Evolutionary conservation across 2,888 invertebrate species (phyloP).

Genomic region (Altica lythri): DNA sequence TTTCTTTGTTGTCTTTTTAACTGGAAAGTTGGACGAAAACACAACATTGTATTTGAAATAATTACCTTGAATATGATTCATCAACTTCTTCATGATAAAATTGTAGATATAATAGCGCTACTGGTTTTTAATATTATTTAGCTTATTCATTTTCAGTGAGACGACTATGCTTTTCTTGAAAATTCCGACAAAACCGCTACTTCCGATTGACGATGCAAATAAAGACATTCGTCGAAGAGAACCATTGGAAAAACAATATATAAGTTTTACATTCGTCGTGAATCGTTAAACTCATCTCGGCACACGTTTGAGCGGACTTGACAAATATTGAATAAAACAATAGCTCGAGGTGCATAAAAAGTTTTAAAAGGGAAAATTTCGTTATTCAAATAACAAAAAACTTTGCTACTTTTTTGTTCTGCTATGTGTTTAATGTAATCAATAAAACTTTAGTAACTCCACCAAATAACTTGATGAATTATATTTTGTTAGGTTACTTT

Average conservation of each 20-base stretch:
- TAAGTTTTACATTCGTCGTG: slow-evolving; percentile 16
- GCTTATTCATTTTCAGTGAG: too few relatives aligned
- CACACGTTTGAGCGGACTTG: slow-evolving; percentile 18
- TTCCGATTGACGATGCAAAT: slow-evolving; percentile 6
- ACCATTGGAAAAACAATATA: slow-evolving; percentile 11
- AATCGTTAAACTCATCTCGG: slow-evolving; percentile 26
- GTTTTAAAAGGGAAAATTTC: slow-evolving; percentile 31
- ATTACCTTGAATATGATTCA: too few relatives aligned
- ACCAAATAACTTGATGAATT: neutral
- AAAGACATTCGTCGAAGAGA: slow-evolving; percentile 9
- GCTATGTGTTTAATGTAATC: slow-evolving; percentile 37
- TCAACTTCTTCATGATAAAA: too few relatives aligned
- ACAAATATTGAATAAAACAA: slow-evolving; percentile 37
- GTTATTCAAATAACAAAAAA: slow-evolving; percentile 34
- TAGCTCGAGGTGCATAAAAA: slow-evolving; percentile 28
- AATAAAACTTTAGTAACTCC: slow-evolving; percentile 22
- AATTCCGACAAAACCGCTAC: too few relatives aligned
- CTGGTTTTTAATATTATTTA: too few relatives aligned
- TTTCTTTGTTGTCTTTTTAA: too few relatives aligned
- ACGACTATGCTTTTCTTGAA: too few relatives aligned
- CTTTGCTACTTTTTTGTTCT: slow-evolving; percentile 28
- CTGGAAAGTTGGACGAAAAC: too few relatives aligned
- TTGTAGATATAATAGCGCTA: too few relatives aligned
- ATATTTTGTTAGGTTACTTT: slow-evolving; percentile 1
- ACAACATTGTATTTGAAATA: too few relatives aligned